phyloP scores from a whole-genome alignment of 2,113 vertebrate species.

The Gobiocypris rarus region DNA sequence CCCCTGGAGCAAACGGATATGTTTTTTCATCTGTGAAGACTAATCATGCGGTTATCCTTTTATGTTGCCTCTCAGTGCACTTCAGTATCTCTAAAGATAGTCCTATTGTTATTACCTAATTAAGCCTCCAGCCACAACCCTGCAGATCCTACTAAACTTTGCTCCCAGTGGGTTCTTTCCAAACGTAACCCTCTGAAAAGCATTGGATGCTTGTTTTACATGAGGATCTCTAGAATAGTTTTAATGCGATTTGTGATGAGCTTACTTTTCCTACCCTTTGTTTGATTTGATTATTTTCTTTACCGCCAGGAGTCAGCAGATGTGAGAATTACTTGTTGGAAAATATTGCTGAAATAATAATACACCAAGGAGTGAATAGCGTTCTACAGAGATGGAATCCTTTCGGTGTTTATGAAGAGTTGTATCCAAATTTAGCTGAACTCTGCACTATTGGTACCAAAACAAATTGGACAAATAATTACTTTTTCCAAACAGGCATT shows the following conservation, averaged over 20 bases:
- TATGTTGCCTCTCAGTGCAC: constrained; percentile 24
- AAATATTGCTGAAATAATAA: too few species aligned
- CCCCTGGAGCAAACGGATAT: constrained; percentile 27
- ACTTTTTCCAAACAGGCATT: too few species aligned
- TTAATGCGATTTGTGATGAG: background rate
- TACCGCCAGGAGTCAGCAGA: background rate
- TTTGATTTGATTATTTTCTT: background rate
- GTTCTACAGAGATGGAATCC: too few species aligned
- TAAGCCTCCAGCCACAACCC: constrained; percentile 33
- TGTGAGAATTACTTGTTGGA: background rate
- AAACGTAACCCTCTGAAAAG: background rate
- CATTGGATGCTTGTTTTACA: background rate
- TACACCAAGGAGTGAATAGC: too few species aligned
- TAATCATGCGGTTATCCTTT: constrained; percentile 41
- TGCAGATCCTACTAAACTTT: constrained; percentile 20
- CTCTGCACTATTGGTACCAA: too few species aligned
- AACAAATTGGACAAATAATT: too few species aligned
- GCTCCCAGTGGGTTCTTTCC: background rate
- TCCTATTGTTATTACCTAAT: constrained; percentile 47
- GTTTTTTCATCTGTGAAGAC: constrained; percentile 39
- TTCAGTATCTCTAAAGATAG: constrained; percentile 38
- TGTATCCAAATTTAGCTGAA: too few species aligned
- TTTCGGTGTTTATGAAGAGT: too few species aligned
- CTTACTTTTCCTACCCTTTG: background rate
- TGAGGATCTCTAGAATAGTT: background rate